Percentiles rank a stretch among this genome's conserved stretches.
These are phyloP conservation scores for Vanessa tameamea DNA, from an alignment of 1,140 invertebrate genomes.

Conservation along the genomic window DNA sequence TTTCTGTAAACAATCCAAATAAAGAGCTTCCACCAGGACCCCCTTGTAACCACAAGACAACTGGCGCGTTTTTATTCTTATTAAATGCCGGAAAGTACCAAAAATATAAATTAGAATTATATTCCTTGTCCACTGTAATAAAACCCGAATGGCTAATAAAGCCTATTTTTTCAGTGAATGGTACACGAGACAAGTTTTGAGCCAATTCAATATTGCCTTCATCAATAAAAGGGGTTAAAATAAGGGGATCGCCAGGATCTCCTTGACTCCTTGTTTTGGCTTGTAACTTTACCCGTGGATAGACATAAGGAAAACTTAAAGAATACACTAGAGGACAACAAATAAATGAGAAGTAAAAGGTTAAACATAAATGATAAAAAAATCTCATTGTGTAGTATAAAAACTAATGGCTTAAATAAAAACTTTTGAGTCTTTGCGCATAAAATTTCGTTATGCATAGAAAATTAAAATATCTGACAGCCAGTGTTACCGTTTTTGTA, in stretches of 20 bases:
- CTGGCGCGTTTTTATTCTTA: conserved; percentile 78
- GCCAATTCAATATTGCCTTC: conserved; percentile 70
- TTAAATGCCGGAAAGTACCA: conserved; percentile 88
- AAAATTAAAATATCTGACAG: no score
- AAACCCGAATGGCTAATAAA: conserved; percentile 83
- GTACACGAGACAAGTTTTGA: conserved; percentile 62
- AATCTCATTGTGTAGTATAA: neutral
- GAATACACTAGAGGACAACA: conserved; percentile 35
- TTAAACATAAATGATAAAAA: neutral
- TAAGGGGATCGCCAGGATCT: conserved; percentile 83
- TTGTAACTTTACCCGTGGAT: conserved; percentile 61
- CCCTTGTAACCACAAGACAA: conserved; percentile 88
- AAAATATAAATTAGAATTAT: conserved; percentile 87
- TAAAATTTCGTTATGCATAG: no score
- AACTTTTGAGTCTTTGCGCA: no score
- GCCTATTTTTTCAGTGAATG: conserved; percentile 54
- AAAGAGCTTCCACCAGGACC: conserved; percentile 85
- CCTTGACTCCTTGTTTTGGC: conserved; percentile 41
- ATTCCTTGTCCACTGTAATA: conserved; percentile 85
- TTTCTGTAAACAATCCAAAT: conserved; percentile 81
- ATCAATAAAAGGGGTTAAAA: conserved; percentile 85
- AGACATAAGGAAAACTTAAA: conserved; percentile 58
- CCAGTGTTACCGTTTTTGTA: no score
- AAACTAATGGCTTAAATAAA: no score
- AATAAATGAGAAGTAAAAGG: neutral